Conservation (phyloP, 1,140 invertebrate genomes). For the Araneus ventricosus region DNA sequence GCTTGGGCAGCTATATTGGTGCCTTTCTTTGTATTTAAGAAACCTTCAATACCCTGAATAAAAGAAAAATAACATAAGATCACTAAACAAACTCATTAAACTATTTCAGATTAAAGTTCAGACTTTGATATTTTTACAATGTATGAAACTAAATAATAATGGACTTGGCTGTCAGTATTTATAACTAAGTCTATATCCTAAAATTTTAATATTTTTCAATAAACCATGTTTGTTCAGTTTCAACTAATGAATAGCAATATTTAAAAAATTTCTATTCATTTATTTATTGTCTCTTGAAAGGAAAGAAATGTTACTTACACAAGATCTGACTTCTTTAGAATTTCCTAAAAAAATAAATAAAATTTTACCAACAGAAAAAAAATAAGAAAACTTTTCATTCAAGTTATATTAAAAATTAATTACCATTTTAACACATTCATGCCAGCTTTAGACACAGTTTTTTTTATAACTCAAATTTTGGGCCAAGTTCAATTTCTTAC, state of each 20-base stretch:
- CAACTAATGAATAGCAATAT: no score
- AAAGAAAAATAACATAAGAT: background rate
- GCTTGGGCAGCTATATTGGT: constrained; percentile 98
- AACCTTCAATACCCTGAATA: constrained; percentile 93
- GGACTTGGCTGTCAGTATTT: no score
- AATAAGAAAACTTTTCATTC: background rate
- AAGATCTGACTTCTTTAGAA: constrained; percentile 67
- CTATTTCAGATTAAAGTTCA: no score
- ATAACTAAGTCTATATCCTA: no score
- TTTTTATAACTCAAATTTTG: background rate
- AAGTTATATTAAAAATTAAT: background rate
- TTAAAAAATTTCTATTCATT: no score
- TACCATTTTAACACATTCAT: constrained; percentile 12
- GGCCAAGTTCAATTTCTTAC: background rate
- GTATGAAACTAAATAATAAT: no score
- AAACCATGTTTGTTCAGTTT: no score
- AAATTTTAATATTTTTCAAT: no score
- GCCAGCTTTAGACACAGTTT: background rate
- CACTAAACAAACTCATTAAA: no score
- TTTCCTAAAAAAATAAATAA: constrained; percentile 41
- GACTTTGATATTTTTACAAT: no score
- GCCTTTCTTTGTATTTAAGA: constrained; percentile 96
- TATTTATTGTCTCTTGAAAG: background rate
- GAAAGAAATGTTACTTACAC: constrained; percentile 71
- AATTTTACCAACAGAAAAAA: background rate